Evolutionary conservation across 2,888 invertebrate species (phyloP), one percentile per base, ranked within the genome.

Genomic region (Orthosia incerta): DNA sequence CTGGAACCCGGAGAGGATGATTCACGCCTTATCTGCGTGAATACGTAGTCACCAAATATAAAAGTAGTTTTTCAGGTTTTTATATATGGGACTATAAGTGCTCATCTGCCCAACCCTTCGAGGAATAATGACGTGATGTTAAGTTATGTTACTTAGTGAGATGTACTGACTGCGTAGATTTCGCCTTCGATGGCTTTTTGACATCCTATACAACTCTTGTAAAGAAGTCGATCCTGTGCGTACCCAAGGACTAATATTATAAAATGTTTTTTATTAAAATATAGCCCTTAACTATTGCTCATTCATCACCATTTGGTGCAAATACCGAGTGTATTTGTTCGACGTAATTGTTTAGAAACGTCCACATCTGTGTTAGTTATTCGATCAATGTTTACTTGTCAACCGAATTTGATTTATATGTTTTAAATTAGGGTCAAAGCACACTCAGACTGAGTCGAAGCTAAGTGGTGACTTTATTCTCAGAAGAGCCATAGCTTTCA

Each of bases 271-370:
- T 48, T 1, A 16, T 45, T 51, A 26, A 31, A 68, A 53, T 31
- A 56, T 51, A 39, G 18, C 55, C 82, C 82, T 79, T 84, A 82
- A 76, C 55, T n/a, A 51, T 12, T 15, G 55, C 31, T 68, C 70
- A 84, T 84, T 76, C 56, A 82, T 84, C 76, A 84, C 45, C 9
- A 48, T 53, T 69, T 16, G 20, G 39, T 4, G 64, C 62, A 75
- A 75, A 74, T 71, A 84, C 9, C 39, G n/a, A 67, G 31, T 74
- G 67, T 12, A 80, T 76, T 75, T 70, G 69, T 75, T 74, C 26
- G 57, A 57, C 13, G 69, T 72, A 77, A 82, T 80, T 82, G 79
- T 84, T 84, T 80, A 77, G 83, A 74, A 74, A 75, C 53, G 51
- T 71, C 61, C 66, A 59, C 74, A 74, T 56, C 62, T 66, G 68